Conservation (phyloP, 2,888 invertebrate species). For the Oscheius sp. region DNA sequence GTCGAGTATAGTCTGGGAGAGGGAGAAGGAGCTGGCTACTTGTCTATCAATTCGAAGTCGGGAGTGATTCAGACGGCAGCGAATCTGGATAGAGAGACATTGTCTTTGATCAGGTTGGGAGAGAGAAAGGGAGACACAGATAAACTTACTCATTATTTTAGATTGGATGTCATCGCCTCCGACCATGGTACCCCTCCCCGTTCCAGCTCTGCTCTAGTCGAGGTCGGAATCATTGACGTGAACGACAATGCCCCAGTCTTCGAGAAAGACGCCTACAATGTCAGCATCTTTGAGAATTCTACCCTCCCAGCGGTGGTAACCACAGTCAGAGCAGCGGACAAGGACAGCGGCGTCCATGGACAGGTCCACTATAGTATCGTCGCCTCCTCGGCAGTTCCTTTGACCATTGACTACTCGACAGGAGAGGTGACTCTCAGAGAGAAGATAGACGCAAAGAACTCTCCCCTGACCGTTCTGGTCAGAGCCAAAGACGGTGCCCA, state of each 20-base stretch:
- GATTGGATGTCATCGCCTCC: slow-evolving; percentile 71
- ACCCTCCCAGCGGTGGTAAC: slow-evolving; percentile 86
- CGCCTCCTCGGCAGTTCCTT: slow-evolving; percentile 85
- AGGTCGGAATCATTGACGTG: slow-evolving; percentile 67
- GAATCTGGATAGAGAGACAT: slow-evolving; percentile 84
- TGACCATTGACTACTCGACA: slow-evolving; percentile 91
- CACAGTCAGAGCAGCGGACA: slow-evolving; percentile 83
- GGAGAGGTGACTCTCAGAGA: slow-evolving; percentile 79
- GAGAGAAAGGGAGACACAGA: background rate
- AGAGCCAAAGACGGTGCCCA: slow-evolving; percentile 95
- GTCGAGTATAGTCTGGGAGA: slow-evolving; percentile 61
- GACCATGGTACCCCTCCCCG: slow-evolving; percentile 66
- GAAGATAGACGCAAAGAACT: slow-evolving; percentile 58
- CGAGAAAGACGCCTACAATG: slow-evolving; percentile 60
- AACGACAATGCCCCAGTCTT: slow-evolving; percentile 73
- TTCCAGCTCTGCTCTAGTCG: slow-evolving; percentile 62
- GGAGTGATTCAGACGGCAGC: slow-evolving; percentile 91
- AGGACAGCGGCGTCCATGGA: slow-evolving; percentile 89
- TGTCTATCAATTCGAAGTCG: slow-evolving; percentile 90
- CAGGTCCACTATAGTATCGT: slow-evolving; percentile 90
- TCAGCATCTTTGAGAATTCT: slow-evolving; percentile 83
- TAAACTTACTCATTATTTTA: slow-evolving; percentile 3
- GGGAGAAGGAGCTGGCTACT: slow-evolving; percentile 74
- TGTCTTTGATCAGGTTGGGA: slow-evolving; percentile 45
- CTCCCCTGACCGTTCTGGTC: slow-evolving; percentile 82